Evolutionary conservation across 2,888 invertebrate species (phyloP).

Genomic region (Stenotaenia linearis): DNA sequence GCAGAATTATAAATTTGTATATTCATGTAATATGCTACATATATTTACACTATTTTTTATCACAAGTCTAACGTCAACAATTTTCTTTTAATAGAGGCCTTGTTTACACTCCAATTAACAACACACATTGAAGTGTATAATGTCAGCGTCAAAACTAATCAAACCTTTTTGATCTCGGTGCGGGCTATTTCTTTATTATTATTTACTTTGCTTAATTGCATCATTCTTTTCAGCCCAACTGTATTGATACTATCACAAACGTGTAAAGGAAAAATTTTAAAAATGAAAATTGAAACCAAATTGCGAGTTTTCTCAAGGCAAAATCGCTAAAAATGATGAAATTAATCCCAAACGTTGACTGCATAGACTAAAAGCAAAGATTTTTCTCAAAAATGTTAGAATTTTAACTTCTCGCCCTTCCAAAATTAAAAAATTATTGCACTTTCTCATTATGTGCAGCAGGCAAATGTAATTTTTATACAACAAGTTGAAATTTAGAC

Average conservation of each 20-base stretch:
- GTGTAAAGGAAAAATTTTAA: background rate
- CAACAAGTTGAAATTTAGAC: slow-evolving; percentile 20
- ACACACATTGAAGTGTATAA: slow-evolving; percentile 14
- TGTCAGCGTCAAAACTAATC: slow-evolving; percentile 17
- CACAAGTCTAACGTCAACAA: slow-evolving; percentile 26
- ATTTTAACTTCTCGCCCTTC: background rate
- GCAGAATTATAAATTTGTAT: slow-evolving; percentile 20
- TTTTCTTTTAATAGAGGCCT: slow-evolving; percentile 3
- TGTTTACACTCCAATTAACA: slow-evolving; percentile 20
- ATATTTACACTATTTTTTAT: slow-evolving; percentile 24
- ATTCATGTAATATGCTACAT: slow-evolving; percentile 21
- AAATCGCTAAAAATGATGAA: background rate
- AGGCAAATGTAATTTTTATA: background rate
- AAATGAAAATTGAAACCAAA: background rate
- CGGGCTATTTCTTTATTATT: background rate
- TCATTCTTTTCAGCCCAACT: background rate
- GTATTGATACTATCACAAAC: slow-evolving; percentile 4
- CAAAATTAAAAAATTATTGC: slow-evolving; percentile 10
- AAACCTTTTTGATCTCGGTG: slow-evolving; percentile 10
- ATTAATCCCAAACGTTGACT: background rate
- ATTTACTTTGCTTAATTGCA: background rate
- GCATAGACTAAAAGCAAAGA: slow-evolving; percentile 22
- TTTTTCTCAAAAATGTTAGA: no score
- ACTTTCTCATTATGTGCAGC: slow-evolving; percentile 16
- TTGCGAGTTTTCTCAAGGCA: background rate